Evolutionary conservation across 2,113 vertebrate genomes (phyloP).

Genomic region (Geococcyx californianus): DNA sequence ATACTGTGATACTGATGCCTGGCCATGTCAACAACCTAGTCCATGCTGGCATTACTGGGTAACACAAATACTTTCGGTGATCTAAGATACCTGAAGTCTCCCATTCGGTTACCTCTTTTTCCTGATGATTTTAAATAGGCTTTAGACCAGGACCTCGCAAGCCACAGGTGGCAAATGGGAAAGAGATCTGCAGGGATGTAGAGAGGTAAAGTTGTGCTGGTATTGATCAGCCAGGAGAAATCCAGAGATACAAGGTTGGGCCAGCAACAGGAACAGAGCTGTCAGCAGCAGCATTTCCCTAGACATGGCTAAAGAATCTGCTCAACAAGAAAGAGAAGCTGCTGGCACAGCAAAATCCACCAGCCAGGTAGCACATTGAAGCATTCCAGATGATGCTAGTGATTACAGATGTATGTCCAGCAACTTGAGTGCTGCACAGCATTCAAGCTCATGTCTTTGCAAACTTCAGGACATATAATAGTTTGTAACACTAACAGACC

Average conservation of each 20-base stretch:
- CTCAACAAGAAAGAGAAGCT: background rate
- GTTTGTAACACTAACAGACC: background rate
- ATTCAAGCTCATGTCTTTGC: background rate
- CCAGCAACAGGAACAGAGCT: background rate
- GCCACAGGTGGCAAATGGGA: background rate
- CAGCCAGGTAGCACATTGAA: background rate
- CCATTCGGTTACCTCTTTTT: background rate
- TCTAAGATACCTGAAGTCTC: background rate
- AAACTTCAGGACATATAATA: background rate
- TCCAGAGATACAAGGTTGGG: background rate
- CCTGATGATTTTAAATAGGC: background rate
- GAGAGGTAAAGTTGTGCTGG: background rate
- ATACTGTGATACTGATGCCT: too few species aligned
- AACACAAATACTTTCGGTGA: background rate
- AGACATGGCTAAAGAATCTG: background rate
- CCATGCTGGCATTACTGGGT: too few species aligned
- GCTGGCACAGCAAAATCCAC: background rate
- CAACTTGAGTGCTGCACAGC: background rate
- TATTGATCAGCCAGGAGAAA: background rate
- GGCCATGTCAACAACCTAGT: background rate
- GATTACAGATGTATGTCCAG: background rate
- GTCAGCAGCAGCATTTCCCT: background rate
- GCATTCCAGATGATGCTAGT: background rate
- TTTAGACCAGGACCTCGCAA: background rate
- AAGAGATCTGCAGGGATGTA: background rate